Evolutionary conservation across 2,888 invertebrate genomes (phyloP), one percentile per base, ranked within the genome.

Genomic region (Xanthorhoe spadicearia): DNA sequence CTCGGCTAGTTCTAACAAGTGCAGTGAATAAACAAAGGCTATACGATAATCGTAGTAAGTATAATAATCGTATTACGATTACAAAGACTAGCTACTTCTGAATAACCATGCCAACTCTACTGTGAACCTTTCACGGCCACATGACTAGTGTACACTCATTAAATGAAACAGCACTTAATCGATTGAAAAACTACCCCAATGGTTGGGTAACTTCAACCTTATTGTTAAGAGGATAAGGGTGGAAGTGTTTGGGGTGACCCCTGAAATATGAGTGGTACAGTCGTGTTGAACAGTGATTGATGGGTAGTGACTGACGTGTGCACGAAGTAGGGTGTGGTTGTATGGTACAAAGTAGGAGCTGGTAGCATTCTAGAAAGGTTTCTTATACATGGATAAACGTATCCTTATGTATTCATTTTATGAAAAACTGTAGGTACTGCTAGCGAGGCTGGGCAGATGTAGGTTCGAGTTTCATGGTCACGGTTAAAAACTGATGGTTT

Each of bases 251-350:
- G 77, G 72, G 74, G 74, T 73, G 80, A 80, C 82, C 84, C 81
- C 84, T 90, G 89, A 88, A 90, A 90, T 88, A 89, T 88, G 91
- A 90, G 90, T 88, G 84, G 88, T 83, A 82, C 85, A 87, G 87
- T 86, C 87, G 84, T 84, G 85, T 85, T 80, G 80, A 87, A 85
- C 90, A 87, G 88, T 91, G 91, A 90, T 90, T 91, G 91, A 91
- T 91, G 90, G 83, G 86, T 81, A 84, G 83, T 90, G 91, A 91
- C 88, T 90, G 91, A 87, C 87, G 85, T 83, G 86, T 83, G 83
- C 85, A 89, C 89, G 90, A 82, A 86, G 83, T 83, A 85, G 82
- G 89, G 89, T 88, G 84, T 84, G 79, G 83, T 74, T 74, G 69
- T 64, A 32, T 68, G 77, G 82, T 3, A 2, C 3, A 56, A 62